Base-by-base conservation (phyloP, 2,888 invertebrate genomes). In the Drosophila cracens region DNA sequence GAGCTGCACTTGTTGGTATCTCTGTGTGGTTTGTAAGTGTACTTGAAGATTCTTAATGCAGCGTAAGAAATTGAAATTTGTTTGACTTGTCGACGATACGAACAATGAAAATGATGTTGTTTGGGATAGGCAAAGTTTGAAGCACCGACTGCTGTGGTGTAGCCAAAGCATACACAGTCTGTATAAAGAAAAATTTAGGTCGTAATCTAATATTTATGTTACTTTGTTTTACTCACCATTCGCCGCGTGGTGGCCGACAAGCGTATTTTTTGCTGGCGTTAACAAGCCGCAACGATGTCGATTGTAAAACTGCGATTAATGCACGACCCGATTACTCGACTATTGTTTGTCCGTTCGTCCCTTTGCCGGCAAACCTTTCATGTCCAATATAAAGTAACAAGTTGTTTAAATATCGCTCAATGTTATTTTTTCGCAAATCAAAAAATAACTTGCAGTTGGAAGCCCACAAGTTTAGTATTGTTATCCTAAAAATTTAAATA, bases 191-290 rank as follows among this genome's bases (percentile, higher is more conserved):
- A 51, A 40, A 29, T 29, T 8, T 16, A 49, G 40, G 13, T 11
- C 18, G 18, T 51, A 46, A 18, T 21, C 29, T 13, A 16, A 29
- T 38, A 38, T 48, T 29, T 10, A n/a, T 27, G 10, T 31, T 1
- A 29, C 16, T 34, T 40, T 10, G 31, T 33, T 21, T 7, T 36
- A 51, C 54, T 52, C 31, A 70, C 70, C 60, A 48, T 31, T 11
- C 46, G 77, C 74, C 77, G 66, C 77, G 77, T 77, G 78, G 51
- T 78, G 25, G 59, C 77, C 78, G 74, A 72, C 46, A 60, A 72
- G n/a, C 72, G 43, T 58, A 40, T 57, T 54, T 52, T 72, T 54
- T 46, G 33, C 1, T 66, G 46, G 25, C 46, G 16, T 43, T 73
- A 36, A 40, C 25, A 46, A 46, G 27, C 33, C 58, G 21, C 58